Evolutionary conservation across 30 jellyfish, hydroid and myxozoan species (phyloP), one percentile per base, ranked within the genome.

Genomic region (Turritopsis rubra): DNA sequence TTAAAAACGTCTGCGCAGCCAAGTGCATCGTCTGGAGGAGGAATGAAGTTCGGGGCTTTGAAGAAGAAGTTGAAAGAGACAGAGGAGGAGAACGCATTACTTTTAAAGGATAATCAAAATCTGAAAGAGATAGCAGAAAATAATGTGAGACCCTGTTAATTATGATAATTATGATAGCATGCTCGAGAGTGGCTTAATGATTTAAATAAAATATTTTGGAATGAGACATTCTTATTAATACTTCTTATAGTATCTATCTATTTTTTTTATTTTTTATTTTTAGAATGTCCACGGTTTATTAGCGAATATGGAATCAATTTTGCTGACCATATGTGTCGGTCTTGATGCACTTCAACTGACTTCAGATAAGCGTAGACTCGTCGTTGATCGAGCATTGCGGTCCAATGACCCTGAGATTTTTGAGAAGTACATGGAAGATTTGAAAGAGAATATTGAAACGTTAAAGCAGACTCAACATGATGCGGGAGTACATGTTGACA

Each of bases 11-110:
- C 60, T 41, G 60, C 60, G 13, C 60, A 41, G 60, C 13, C 60
- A 41, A 41, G 13, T 41, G 5, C 60, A 3, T 13, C 60, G 60
- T 41, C 60, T 41, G 85, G 80, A n/a, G 85, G 80, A n/a, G 54
- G 54, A 25, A 79, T 79, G 29, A 30, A 52, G 29, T 79, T 79
- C 21, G 85, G 85, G 18, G 79, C 81, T 4, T 28, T 79, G 54
- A 79, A 79, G 53, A 21, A 79, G 23, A 30, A 52, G 24, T n/a
- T 79, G 27, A 31, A 79, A 52, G 85, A 79, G 23, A 8, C 41
- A 1, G 85, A 79, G n/a, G 80, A 52, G 8, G 13, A 21, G 26
- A 79, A 79, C 29, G 80, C 79, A 29, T 19, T 28, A n/a, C 79
- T 79, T 4, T 84, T 52, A 23, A 80, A 80, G 52, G 87, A 80